A percentile compares a stretch with the other conserved stretches of the same genome.
Evolutionary conservation across 2,888 invertebrate species (phyloP).

Genomic region (Ormyrus nitidulus): DNA sequence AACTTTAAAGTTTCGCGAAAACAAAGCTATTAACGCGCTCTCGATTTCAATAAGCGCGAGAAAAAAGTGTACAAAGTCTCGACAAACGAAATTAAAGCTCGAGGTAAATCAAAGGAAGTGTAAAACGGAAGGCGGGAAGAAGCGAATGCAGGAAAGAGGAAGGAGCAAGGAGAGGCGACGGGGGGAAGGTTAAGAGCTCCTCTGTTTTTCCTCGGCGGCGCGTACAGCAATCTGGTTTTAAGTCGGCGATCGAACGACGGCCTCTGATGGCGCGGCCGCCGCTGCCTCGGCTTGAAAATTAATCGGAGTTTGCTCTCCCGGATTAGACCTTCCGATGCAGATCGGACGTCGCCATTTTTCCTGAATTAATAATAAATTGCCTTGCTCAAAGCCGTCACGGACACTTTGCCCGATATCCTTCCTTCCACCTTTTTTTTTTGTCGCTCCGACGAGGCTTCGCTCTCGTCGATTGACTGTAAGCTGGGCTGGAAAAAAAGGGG

Average conservation of each 20-base stretch:
- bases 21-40: too few species aligned
- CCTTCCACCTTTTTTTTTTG: not conserved
- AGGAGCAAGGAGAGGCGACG: not conserved
- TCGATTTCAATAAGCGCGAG: not conserved
- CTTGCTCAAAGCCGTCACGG: not conserved
- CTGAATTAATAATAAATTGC: slow-evolving; percentile 43
- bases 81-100: too few species aligned
- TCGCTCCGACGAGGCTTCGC: not conserved
- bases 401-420: not conserved
- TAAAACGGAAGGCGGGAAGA: not conserved
- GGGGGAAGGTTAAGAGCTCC: not conserved
- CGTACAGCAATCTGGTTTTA: slow-evolving; percentile 15
- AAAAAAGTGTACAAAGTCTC: not conserved
- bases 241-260: slow-evolving; percentile 26
- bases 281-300: slow-evolving; percentile 41
- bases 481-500: too few species aligned
- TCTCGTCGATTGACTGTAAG: not conserved
- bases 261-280: slow-evolving; percentile 11
- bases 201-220: slow-evolving; percentile 13
- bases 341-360: slow-evolving; percentile 27
- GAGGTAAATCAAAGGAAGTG: not conserved
- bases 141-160: not conserved
- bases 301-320: slow-evolving; percentile 19
- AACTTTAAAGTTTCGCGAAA: too few species aligned
- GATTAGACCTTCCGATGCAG: slow-evolving; percentile 46